Percentiles rank a stretch among this genome's conserved stretches.
Evolutionary conservation across 2,113 vertebrate genomes (phyloP).

Genomic region (Nibea coibor): DNA sequence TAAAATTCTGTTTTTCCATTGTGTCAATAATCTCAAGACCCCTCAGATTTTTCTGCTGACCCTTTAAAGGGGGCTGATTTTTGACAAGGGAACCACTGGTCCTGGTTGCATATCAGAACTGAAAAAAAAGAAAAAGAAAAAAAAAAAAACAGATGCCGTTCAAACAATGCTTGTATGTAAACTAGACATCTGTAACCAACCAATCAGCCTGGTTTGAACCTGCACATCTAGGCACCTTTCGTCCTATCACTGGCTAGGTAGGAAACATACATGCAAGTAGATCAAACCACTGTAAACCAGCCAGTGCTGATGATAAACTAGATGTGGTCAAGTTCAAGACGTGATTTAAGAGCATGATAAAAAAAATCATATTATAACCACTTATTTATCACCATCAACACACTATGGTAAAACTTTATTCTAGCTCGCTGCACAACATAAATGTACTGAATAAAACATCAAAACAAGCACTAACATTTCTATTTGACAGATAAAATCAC

Average conservation of each 20-base stretch:
- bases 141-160: background rate
- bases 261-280: background rate
- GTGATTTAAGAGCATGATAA: background rate
- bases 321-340: slow-evolving; percentile 11
- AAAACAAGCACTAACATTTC: slow-evolving; percentile 51
- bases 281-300: slow-evolving; percentile 5
- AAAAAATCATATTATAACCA: background rate
- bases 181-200: background rate
- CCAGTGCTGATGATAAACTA: slow-evolving; percentile 4
- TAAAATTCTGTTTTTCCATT: background rate
- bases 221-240: background rate
- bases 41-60: background rate
- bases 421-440: slow-evolving; percentile 4
- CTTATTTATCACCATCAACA: slow-evolving; percentile 2
- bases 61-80: background rate
- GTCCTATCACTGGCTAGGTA: background rate
- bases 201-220: background rate
- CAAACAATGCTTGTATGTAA: background rate
- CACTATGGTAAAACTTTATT: slow-evolving; percentile 38
- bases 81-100: background rate
- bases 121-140: too few species aligned
- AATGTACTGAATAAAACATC: slow-evolving; percentile 55
- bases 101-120: background rate
- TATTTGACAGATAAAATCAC: slow-evolving; percentile 72
- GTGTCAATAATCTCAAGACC: background rate